Percentiles rank a stretch among this genome's conserved stretches.
These are phyloP conservation scores for Phaethornis superciliosus DNA, from an alignment of 2,113 vertebrate genomes.

Conservation along the genomic window DNA sequence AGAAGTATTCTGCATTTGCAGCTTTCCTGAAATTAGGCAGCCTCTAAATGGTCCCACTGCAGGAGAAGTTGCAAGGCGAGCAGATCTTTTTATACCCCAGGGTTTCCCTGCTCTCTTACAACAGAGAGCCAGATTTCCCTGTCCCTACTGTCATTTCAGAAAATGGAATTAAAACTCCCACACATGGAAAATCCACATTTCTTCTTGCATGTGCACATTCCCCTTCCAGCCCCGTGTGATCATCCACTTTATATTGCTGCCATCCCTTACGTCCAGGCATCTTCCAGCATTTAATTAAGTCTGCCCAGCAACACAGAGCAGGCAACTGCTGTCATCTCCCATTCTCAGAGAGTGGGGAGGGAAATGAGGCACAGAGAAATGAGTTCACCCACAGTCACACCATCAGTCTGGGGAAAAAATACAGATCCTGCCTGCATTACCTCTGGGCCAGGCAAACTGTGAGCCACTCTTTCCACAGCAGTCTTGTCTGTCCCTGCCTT, in stretches of 20 bases:
- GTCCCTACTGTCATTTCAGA: neutral
- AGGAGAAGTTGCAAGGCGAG: conserved; percentile 24
- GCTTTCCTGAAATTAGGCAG: neutral
- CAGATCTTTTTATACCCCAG: conserved; percentile 14
- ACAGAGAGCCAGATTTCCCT: neutral
- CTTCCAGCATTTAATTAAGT: conserved; percentile 53
- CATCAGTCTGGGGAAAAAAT: neutral
- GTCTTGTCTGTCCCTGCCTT: neutral
- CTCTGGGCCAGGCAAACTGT: neutral
- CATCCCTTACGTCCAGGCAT: conserved; percentile 7
- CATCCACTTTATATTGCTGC: neutral
- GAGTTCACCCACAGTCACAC: neutral
- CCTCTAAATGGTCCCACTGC: neutral
- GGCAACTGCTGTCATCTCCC: neutral
- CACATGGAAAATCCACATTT: conserved; percentile 4
- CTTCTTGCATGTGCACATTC: neutral
- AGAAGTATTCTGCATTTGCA: neutral
- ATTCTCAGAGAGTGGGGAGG: neutral
- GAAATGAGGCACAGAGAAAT: neutral
- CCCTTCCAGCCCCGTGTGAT: neutral
- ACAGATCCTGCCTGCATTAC: neutral
- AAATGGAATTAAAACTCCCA: conserved; percentile 51
- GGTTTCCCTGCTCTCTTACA: neutral
- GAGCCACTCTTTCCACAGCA: neutral
- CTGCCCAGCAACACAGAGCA: conserved; percentile 16